Percentiles rank a stretch among this genome's conserved stretches.
Evolutionary conservation across 2,113 vertebrate genomes (phyloP).

Genomic region (Noturus placidus): DNA sequence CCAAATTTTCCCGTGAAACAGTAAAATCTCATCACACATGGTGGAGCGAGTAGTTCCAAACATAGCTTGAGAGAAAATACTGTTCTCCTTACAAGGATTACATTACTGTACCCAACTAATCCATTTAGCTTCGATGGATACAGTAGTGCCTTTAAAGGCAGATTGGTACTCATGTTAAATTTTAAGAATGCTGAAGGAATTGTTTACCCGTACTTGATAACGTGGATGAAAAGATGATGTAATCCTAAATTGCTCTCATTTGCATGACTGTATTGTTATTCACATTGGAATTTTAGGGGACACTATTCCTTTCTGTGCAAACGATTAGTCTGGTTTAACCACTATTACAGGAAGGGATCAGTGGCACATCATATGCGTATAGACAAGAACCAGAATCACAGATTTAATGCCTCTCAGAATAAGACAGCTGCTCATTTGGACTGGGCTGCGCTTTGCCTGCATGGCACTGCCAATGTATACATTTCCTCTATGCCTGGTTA

Average conservation of each 20-base stretch:
- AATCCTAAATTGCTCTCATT: neutral
- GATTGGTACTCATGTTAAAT: neutral
- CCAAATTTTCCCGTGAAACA: conserved; percentile 30
- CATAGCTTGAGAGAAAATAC: conserved; percentile 1
- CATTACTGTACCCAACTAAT: neutral
- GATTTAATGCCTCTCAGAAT: neutral
- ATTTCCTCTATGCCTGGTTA: conserved; percentile 3
- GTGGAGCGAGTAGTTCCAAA: conserved; percentile 20
- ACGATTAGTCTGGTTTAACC: neutral
- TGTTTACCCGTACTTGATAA: neutral
- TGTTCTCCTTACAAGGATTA: conserved; percentile 18
- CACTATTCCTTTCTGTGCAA: neutral
- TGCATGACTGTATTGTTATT: neutral
- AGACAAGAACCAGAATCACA: neutral
- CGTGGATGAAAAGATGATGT: neutral
- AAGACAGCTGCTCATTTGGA: neutral
- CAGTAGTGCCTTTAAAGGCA: neutral
- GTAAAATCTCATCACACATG: conserved; percentile 39
- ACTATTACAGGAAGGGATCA: neutral
- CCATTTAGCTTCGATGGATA: neutral
- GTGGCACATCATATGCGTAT: neutral
- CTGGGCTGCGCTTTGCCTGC: neutral
- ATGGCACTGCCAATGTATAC: neutral
- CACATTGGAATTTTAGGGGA: neutral
- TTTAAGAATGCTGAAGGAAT: neutral